Evolutionary conservation across 1,140 invertebrate species (phyloP), one percentile per base, ranked within the genome.

Genomic region (Uloborus diversus): DNA sequence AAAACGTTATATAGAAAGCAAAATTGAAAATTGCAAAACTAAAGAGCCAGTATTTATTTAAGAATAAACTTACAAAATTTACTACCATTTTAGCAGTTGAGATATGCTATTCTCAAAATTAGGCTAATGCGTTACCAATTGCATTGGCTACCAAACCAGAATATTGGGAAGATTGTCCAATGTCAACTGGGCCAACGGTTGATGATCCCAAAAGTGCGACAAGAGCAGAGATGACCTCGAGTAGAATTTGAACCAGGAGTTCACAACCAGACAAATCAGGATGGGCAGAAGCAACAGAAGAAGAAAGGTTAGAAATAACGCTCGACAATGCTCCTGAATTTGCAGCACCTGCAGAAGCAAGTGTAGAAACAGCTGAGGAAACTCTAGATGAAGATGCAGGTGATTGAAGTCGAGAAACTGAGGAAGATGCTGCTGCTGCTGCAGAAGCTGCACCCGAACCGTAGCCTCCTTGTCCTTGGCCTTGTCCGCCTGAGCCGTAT

Each of bases 171-270:
- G n/a, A n/a, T n/a, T n/a, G n/a, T n/a, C n/a, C n/a, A n/a, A n/a
- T n/a, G n/a, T 42, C 37, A 42, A 42, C 17, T 42, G 0, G 37
- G 0, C 66, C 66, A 0, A 69, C 9, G 28, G 4, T 69, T n/a
- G 66, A n/a, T 7, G 49, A 56, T 14, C 17, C 17, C 0, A 69
- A 25, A 20, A 69, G 32, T 9, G 51, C 47, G 11, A 69, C 27
- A n/a, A 69, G 27, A 33, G 66, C 66, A 3, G 66, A 53, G 11
- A 56, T 17, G 13, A 69, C 27, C 56, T 69, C 66, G 2, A 69
- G 25, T 0, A 69, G 25, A 13, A 25, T 27, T 4, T 69, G 47
- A 23, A 23, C 17, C 1, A 49, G 13, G 30, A n/a, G 11, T 28
- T 66, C 64, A 66, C 64, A 66, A 27, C 20, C 64, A 66, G 66